Evolutionary conservation across 2,113 vertebrate species (phyloP), one percentile per base, ranked within the genome.

Genomic region (Calyptomena viridis): DNA sequence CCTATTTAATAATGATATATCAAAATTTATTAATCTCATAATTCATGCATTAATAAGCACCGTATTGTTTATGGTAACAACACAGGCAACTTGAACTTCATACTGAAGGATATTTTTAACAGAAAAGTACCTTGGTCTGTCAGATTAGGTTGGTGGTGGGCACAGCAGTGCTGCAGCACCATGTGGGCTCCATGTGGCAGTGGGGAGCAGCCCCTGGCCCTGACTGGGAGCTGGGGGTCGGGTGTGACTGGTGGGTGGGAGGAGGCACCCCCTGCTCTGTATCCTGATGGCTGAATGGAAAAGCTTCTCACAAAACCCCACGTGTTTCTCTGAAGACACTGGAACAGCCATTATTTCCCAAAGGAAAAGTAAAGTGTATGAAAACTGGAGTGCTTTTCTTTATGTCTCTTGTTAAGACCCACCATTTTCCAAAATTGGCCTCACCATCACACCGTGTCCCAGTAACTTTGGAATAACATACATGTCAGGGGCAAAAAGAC

Each of bases 241-340:
- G 28, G 3, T 11, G 56, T n/a, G 20, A 30, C 39, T 4, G 58
- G 8, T 12, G 2, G 6, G 31, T 1, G 8, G 40, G 14, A 23
- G 3, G 4, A 17, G 52, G n/a, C 49, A 50, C 5, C 15, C 24
- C 31, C 5, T 2, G 74, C 50, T 82, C 35, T 18, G 18, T 1
- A 2, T 30, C 37, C 59, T 3, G 5, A 6, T 2, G 8, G 17
- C 69, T 35, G 47, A 33, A 13, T 5, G 5, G 5, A 12, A 42
- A 44, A 52, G 5, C 27, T 23, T 31, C 40, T 30, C 25, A 13
- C 33, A 37, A 46, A 66, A 37, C 11, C 56, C 60, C 22, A 0
- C 1, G 33, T 1, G 21, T n/a, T 75, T 33, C 31, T 40, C 40
- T n/a, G 27, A 40, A 55, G 25, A 13, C 8, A 44, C 42, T 6